Percentiles rank a stretch among this genome's conserved stretches.
phyloP scores from a whole-genome alignment of 1,140 invertebrate genomes.

The Megathymus violae region DNA sequence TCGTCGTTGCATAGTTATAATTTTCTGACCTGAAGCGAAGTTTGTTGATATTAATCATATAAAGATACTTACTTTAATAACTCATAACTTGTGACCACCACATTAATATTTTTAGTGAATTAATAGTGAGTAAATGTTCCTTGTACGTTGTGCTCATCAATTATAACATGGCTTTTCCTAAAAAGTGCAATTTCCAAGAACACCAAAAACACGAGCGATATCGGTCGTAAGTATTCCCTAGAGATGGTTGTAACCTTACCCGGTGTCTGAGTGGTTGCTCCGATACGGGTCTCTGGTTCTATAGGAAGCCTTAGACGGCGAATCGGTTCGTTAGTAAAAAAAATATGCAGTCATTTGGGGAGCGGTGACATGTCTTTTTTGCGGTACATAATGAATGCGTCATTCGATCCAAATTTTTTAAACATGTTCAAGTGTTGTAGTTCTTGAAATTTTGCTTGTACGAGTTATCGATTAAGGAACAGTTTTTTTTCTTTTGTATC shows the following conservation, averaged over 20 bases:
- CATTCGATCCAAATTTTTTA: neutral
- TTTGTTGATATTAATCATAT: too few species aligned
- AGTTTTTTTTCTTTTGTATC: too few species aligned
- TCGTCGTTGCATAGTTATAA: too few species aligned
- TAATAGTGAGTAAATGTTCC: too few species aligned
- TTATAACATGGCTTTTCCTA: neutral
- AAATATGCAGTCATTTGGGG: constrained; percentile 2
- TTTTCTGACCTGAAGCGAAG: too few species aligned
- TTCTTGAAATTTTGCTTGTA: too few species aligned
- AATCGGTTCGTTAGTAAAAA: neutral
- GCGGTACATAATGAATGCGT: neutral
- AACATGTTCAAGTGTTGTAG: neutral
- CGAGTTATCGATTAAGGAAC: too few species aligned
- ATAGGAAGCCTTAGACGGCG: constrained; percentile 9
- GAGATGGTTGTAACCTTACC: constrained; percentile 8
- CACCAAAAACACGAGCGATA: neutral
- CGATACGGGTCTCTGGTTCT: constrained; percentile 12
- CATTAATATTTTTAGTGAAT: too few species aligned
- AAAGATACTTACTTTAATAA: too few species aligned
- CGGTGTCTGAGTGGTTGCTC: neutral
- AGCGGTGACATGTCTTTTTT: neutral
- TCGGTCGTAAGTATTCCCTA: constrained; percentile 12
- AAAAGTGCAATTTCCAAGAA: constrained; percentile 4
- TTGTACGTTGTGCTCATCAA: neutral
- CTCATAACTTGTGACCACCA: too few species aligned